Conservation (phyloP, 2,113 vertebrate genomes). For the Sapajus apella region DNA sequence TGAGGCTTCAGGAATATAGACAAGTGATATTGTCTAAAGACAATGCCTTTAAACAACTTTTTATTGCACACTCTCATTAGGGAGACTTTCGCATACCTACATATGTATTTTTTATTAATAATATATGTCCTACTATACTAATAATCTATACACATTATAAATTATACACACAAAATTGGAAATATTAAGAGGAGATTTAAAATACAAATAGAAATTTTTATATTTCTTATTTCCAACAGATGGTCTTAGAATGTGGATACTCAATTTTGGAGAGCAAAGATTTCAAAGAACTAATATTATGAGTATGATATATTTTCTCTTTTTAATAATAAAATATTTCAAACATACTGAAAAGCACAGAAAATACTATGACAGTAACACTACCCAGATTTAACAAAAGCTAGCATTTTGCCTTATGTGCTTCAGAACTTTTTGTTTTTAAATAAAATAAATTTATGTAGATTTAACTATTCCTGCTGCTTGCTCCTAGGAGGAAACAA, state of each 20-base stretch:
- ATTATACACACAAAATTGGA: conserved; percentile 18
- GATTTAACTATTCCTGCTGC: not conserved
- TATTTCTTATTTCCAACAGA: not conserved
- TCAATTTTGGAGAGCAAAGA: not conserved
- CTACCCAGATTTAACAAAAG: not conserved
- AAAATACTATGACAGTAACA: not conserved
- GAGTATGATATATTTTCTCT: not conserved
- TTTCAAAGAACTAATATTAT: not conserved
- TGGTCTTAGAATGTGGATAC: not conserved
- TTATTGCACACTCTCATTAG: not conserved
- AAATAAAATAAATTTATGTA: not conserved
- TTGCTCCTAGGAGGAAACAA: not conserved
- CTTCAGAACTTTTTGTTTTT: not conserved
- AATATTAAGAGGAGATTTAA: conserved; percentile 29
- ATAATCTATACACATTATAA: not conserved
- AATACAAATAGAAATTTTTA: not conserved
- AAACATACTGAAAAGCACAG: not conserved
- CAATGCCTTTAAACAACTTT: not conserved
- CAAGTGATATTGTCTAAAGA: not conserved
- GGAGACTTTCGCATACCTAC: not conserved
- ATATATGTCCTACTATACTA: not conserved
- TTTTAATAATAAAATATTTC: not conserved
- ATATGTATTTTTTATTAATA: not conserved
- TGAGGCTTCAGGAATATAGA: not conserved
- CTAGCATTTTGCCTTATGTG: not conserved